A percentile compares a stretch with the other conserved stretches of the same genome.
phyloP scores from a whole-genome alignment of 1,140 invertebrate species.

The Spodoptera litura region DNA sequence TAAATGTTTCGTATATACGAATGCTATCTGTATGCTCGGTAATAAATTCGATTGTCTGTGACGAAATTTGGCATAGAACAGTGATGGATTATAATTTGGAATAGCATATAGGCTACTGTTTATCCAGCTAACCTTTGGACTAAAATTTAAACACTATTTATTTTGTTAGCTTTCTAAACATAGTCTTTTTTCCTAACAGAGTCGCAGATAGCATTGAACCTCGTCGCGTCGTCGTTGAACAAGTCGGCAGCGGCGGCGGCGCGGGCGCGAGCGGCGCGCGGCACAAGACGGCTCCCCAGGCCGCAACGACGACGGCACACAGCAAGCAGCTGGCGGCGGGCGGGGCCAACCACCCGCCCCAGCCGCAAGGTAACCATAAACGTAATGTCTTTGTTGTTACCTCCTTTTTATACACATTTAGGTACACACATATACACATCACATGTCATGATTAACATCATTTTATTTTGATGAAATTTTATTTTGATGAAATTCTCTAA shows the following conservation, averaged over 20 bases:
- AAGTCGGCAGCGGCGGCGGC: constrained; percentile 59
- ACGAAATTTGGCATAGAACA: too few species aligned
- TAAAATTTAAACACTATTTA: too few species aligned
- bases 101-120: too few species aligned
- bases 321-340: constrained; percentile 89
- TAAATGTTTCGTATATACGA: too few species aligned
- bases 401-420: constrained; percentile 44
- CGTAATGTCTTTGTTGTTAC: constrained; percentile 82
- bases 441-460: too few species aligned
- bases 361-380: constrained; percentile 88
- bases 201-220: constrained; percentile 77
- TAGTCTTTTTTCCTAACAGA: constrained; percentile 55
- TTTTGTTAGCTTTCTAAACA: too few species aligned
- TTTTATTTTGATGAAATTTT: too few species aligned
- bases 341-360: constrained; percentile 89
- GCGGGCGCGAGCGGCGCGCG: constrained; percentile 66
- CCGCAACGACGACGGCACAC: constrained; percentile 92
- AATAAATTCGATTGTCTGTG: neutral
- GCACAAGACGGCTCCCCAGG: constrained; percentile 72
- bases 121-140: too few species aligned
- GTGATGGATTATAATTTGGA: too few species aligned
- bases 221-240: constrained; percentile 57
- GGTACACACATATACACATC: too few species aligned
- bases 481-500: too few species aligned
- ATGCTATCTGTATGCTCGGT: neutral